Conservation (phyloP, 2,797 vertebrate genomes). For the Setipinna tenuifilis region DNA sequence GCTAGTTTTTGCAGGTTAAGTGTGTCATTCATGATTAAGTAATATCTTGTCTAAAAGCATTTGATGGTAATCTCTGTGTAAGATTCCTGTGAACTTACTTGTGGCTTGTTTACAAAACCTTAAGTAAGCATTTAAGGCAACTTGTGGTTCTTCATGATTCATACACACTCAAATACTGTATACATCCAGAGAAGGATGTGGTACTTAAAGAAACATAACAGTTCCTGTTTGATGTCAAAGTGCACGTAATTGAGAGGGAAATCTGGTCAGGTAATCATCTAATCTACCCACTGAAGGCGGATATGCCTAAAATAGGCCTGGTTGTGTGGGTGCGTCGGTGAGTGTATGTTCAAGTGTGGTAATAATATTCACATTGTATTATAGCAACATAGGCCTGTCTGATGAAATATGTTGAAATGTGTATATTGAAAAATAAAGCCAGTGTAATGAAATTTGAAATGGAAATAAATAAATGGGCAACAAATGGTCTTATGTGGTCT, state of each 20-base stretch:
- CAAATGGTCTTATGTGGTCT: too few species aligned
- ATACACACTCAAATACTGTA: too few species aligned
- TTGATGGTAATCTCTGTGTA: background rate
- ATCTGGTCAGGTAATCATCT: slow-evolving; percentile 1
- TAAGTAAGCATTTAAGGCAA: background rate
- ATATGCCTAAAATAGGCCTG: background rate
- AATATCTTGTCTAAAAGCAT: background rate
- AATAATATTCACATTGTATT: slow-evolving; percentile 36
- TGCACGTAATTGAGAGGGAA: background rate
- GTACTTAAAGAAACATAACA: background rate
- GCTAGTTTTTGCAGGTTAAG: background rate
- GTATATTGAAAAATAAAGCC: too few species aligned
- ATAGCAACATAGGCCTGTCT: too few species aligned
- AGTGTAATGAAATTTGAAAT: too few species aligned
- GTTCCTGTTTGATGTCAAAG: background rate
- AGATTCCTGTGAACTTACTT: too few species aligned
- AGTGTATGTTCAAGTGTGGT: background rate
- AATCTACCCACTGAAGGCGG: background rate
- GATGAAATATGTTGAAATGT: too few species aligned
- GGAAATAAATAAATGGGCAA: too few species aligned
- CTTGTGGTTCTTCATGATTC: background rate
- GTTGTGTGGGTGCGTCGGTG: background rate
- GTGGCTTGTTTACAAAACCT: background rate
- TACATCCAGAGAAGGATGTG: background rate
- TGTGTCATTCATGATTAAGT: background rate